Conservation (phyloP, 2,113 vertebrate genomes). For the Alligator mississippiensis region DNA sequence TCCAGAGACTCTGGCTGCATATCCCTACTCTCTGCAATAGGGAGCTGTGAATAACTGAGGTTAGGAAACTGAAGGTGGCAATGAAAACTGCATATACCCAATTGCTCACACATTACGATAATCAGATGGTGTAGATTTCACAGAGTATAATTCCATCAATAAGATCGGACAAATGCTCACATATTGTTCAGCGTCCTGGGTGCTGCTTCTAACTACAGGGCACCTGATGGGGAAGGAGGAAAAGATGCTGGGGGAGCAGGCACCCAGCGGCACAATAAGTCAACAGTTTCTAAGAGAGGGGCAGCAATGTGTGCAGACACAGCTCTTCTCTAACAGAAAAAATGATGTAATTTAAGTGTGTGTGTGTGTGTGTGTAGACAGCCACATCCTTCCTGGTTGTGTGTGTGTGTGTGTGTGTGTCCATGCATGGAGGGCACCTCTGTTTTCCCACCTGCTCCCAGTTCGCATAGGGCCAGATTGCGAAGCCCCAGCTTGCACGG, state of each 20-base stretch:
- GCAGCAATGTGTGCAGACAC: too few relatives aligned
- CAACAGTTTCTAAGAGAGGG: not conserved
- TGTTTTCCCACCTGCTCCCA: not conserved
- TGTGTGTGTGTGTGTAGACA: not conserved
- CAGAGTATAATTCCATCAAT: not conserved
- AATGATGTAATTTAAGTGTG: too few relatives aligned
- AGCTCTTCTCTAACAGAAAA: too few relatives aligned
- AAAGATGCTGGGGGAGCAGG: not conserved
- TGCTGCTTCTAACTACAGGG: not conserved
- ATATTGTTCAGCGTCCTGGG: not conserved
- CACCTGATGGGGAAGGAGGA: not conserved
- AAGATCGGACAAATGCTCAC: not conserved
- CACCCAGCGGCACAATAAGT: not conserved
- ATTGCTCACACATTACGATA: not conserved
- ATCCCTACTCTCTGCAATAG: not conserved
- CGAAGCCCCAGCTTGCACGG: not conserved
- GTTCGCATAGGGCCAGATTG: not conserved
- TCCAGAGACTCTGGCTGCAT: not conserved
- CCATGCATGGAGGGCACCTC: not conserved
- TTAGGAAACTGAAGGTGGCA: not conserved
- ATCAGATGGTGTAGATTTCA: not conserved
- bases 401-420: too few relatives aligned
- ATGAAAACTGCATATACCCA: not conserved
- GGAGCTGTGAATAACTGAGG: not conserved
- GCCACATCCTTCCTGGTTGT: not conserved